These are phyloP conservation scores for Idaea biselata DNA, from an alignment of 2,888 invertebrate genomes.

Conservation along the genomic window DNA sequence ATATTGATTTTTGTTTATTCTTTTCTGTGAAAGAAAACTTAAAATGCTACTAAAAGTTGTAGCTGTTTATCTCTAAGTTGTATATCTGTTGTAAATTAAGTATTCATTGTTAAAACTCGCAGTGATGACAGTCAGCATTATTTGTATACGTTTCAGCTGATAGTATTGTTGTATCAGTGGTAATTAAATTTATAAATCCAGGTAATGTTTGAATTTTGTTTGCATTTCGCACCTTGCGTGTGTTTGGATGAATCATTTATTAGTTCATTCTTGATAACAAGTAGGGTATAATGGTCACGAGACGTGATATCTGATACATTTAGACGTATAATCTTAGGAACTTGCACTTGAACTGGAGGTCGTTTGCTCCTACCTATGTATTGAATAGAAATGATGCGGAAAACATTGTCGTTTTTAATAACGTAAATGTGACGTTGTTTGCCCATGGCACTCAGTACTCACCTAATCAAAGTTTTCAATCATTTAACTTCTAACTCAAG, in stretches of 20 bases:
- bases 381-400: neutral
- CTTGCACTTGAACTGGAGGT: neutral
- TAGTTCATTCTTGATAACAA: neutral
- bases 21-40: conserved; percentile 17
- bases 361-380: neutral
- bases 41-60: too few species aligned
- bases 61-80: neutral
- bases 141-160: conserved; percentile 34
- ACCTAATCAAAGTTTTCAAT: too few species aligned
- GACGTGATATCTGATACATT: conserved; percentile 5
- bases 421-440: too few species aligned
- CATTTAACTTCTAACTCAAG: too few species aligned
- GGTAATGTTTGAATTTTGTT: neutral
- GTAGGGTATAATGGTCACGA: conserved; percentile 4
- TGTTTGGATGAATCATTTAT: neutral
- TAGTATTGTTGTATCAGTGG: conserved; percentile 6
- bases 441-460: too few species aligned
- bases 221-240: neutral
- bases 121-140: conserved; percentile 40
- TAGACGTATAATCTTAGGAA: neutral
- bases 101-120: conserved; percentile 21
- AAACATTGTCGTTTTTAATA: neutral
- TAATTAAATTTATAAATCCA: conserved; percentile 11
- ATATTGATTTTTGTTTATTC: conserved; percentile 47
- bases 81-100: conserved; percentile 20